phyloP scores from a whole-genome alignment of 2,113 vertebrate species.

The Oenanthe melanoleuca region DNA sequence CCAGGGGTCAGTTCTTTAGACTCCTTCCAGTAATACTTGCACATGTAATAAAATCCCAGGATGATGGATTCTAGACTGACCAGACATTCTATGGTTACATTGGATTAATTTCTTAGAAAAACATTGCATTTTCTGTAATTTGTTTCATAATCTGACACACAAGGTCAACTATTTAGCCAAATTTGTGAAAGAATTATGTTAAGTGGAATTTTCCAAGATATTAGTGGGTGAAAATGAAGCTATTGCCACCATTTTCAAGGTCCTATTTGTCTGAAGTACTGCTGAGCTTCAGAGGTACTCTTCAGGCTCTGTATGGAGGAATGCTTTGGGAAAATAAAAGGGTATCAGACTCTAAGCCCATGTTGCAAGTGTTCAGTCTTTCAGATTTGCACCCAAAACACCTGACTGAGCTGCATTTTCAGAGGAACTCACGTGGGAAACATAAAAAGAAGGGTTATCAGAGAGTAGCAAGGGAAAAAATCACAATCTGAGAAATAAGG shows the following conservation, averaged over 20 bases:
- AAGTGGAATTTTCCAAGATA: background rate
- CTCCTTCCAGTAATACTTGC: conserved; percentile 19
- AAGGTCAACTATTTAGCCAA: background rate
- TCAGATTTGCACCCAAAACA: background rate
- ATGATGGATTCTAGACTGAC: background rate
- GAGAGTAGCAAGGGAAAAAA: background rate
- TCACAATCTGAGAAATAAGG: background rate
- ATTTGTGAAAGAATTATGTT: background rate
- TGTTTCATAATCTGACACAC: background rate
- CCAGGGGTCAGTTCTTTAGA: background rate
- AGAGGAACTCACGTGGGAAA: background rate
- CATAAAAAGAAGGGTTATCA: background rate
- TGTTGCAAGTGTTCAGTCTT: background rate
- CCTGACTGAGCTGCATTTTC: background rate
- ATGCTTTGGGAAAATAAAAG: background rate
- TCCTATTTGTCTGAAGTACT: background rate
- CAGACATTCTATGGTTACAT: background rate
- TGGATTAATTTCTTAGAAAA: conserved; percentile 1
- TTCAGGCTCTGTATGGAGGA: background rate
- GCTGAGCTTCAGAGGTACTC: background rate
- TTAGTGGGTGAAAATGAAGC: background rate
- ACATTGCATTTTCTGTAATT: conserved; percentile 13
- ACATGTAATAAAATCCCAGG: conserved; percentile 1
- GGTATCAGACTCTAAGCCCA: background rate
- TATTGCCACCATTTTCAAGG: background rate